phyloP scores from a whole-genome alignment of 2,797 vertebrate species.

The Syndactyla subalaris region DNA sequence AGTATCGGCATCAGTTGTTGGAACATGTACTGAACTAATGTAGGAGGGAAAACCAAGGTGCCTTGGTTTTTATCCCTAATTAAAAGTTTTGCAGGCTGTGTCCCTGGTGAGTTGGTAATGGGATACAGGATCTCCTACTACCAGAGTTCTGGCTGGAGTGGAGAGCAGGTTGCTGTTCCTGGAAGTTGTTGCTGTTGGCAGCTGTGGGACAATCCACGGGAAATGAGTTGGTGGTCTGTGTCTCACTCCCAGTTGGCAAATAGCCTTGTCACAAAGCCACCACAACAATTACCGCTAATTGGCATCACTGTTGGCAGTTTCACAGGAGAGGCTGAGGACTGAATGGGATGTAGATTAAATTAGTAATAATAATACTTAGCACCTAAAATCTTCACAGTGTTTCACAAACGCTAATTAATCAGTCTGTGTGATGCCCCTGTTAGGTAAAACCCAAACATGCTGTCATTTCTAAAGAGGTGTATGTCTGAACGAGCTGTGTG shows the following conservation, averaged over 20 bases:
- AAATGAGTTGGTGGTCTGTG: constrained; percentile 38
- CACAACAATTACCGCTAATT: constrained; percentile 43
- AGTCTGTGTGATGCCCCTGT: background rate
- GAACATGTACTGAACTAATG: background rate
- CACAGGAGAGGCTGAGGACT: constrained; percentile 20
- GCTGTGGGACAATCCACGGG: background rate
- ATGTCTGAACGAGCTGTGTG: background rate
- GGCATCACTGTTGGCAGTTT: constrained; percentile 51
- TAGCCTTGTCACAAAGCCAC: constrained; percentile 28
- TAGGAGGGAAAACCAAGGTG: background rate
- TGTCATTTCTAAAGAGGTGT: background rate
- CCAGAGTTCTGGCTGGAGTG: background rate
- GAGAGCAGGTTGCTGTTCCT: constrained; percentile 6
- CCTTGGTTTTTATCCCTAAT: constrained; percentile 17
- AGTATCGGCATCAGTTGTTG: background rate
- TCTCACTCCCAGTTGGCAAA: constrained; percentile 19
- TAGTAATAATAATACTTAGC: constrained; percentile 61
- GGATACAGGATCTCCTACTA: background rate
- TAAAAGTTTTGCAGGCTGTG: constrained; percentile 31
- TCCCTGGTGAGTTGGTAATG: background rate
- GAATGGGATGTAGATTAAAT: constrained; percentile 53
- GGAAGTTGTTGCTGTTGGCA: constrained; percentile 43
- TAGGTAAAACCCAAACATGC: background rate
- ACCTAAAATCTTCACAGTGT: constrained; percentile 34
- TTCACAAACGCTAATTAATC: constrained; percentile 42